Evolutionary conservation across 2,888 invertebrate genomes (phyloP).

Genomic region (Azorinus chamasolen): DNA sequence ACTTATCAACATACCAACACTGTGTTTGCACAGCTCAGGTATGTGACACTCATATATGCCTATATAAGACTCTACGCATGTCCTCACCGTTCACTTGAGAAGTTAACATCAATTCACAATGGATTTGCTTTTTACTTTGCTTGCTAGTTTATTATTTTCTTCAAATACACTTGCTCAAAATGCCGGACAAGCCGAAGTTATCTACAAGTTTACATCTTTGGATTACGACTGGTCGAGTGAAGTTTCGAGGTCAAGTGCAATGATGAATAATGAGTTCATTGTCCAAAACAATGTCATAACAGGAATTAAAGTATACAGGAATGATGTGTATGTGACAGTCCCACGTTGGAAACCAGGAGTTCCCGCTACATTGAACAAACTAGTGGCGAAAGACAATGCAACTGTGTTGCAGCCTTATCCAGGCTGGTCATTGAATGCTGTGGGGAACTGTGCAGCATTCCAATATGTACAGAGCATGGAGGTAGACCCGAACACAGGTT

Average conservation of each 20-base stretch:
- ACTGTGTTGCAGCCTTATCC: constrained; percentile 52
- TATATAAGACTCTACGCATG: no score
- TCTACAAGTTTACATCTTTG: constrained; percentile 59
- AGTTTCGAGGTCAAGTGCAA: constrained; percentile 21
- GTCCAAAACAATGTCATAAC: constrained; percentile 63
- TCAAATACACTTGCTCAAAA: no score
- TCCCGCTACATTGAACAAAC: constrained; percentile 60
- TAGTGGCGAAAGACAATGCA: constrained; percentile 14
- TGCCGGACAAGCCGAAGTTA: neutral
- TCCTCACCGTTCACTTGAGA: no score
- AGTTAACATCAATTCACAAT: no score
- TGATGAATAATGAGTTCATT: constrained; percentile 47
- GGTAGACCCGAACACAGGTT: constrained; percentile 60
- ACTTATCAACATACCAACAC: no score
- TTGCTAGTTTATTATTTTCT: no score
- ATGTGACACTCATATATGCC: no score
- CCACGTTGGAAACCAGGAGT: constrained; percentile 71
- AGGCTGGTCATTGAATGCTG: constrained; percentile 46
- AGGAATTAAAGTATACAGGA: constrained; percentile 66
- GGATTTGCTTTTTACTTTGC: no score
- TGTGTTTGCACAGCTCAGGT: no score
- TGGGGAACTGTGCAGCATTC: constrained; percentile 49
- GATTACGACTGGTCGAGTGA: constrained; percentile 63
- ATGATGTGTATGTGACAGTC: constrained; percentile 68
- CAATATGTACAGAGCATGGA: constrained; percentile 68